These are phyloP conservation scores for Phortica variegata DNA, from an alignment of 1,140 invertebrate species.

Conservation along the genomic window DNA sequence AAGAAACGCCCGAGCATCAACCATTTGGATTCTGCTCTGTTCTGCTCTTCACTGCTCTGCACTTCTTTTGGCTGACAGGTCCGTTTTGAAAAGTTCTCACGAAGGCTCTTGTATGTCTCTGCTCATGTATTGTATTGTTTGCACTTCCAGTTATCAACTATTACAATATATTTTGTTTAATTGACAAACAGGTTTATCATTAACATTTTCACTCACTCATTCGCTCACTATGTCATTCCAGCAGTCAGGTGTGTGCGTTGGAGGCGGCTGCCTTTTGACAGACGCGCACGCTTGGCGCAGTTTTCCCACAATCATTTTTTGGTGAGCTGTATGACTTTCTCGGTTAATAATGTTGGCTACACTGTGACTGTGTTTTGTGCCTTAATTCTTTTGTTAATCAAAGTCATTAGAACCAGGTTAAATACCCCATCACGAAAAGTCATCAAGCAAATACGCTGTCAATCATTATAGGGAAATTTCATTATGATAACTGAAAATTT, in stretches of 20 bases:
- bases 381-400: too few relatives aligned
- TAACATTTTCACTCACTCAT: constrained; percentile 35
- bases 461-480: too few relatives aligned
- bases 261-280: constrained; percentile 5
- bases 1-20: constrained; percentile 42
- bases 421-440: too few relatives aligned
- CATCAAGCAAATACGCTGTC: too few relatives aligned
- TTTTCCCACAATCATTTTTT: constrained; percentile 50
- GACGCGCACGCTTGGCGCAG: constrained; percentile 29
- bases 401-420: too few relatives aligned
- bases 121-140: constrained; percentile 24
- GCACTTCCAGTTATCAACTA: constrained; percentile 49
- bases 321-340: too few relatives aligned
- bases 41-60: neutral
- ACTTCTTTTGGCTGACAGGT: constrained; percentile 8
- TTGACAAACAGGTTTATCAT: constrained; percentile 54
- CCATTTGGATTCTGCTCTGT: constrained; percentile 34
- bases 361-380: too few relatives aligned
- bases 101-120: constrained; percentile 24
- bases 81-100: constrained; percentile 47
- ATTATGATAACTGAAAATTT: too few relatives aligned
- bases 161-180: constrained; percentile 53
- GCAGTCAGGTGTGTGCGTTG: constrained; percentile 35
- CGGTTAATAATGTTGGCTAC: too few relatives aligned
- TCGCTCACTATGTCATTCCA: too few relatives aligned